phyloP scores from a whole-genome alignment of 2,888 invertebrate species.

The Plemyria rubiginata region DNA sequence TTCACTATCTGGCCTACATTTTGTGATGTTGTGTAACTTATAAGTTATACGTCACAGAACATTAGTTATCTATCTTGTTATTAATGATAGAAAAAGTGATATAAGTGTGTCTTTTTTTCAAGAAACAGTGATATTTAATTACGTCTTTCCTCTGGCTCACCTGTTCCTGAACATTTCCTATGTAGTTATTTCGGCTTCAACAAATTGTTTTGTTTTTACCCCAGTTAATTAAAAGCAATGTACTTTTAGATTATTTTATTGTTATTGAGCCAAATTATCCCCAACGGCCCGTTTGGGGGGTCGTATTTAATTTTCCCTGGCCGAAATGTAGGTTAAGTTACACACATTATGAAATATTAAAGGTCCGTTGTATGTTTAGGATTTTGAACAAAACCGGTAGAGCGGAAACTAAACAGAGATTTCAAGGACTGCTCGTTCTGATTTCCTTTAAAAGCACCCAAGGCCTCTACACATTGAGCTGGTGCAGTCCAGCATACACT shows the following conservation, averaged over 20 bases:
- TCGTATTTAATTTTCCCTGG: conserved; percentile 4
- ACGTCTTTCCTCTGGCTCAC: too few species aligned
- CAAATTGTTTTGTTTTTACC: not conserved
- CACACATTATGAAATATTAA: conserved; percentile 24
- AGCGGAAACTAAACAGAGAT: conserved; percentile 15
- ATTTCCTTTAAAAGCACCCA: not conserved
- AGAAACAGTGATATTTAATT: too few species aligned
- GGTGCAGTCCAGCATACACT: not conserved
- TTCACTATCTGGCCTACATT: conserved; percentile 10
- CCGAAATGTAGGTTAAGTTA: conserved; percentile 20
- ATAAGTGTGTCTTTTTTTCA: too few species aligned
- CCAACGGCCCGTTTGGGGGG: not conserved
- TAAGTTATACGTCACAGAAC: not conserved
- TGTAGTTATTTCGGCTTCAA: not conserved
- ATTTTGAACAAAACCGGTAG: conserved; percentile 12
- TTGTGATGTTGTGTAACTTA: conserved; percentile 2
- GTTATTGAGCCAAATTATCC: conserved; percentile 5
- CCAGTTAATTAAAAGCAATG: not conserved
- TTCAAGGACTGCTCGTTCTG: conserved; percentile 15
- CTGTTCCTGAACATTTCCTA: too few species aligned
- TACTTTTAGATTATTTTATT: conserved; percentile 2
- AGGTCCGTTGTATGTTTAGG: conserved; percentile 24
- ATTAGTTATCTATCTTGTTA: too few species aligned
- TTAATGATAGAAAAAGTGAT: too few species aligned
- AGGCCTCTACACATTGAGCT: conserved; percentile 2